phyloP scores from a whole-genome alignment of 2,113 vertebrate species.

The Pygoscelis antarcticus region DNA sequence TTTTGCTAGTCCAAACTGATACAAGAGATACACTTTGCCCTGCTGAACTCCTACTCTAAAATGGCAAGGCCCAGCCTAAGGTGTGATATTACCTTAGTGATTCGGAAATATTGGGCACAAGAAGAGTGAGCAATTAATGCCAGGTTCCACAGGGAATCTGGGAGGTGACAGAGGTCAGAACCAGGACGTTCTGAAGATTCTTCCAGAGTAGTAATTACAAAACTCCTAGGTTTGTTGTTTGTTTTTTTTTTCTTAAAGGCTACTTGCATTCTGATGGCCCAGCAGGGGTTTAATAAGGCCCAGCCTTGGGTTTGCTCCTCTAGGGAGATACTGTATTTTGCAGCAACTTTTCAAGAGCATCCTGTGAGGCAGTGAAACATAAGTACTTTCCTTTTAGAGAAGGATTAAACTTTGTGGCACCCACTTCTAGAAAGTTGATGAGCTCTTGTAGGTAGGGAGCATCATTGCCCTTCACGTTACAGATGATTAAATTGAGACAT shows the following conservation, averaged over 20 bases:
- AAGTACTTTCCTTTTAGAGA: neutral
- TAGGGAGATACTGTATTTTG: neutral
- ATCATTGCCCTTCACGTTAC: neutral
- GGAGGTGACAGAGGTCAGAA: neutral
- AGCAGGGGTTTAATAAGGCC: neutral
- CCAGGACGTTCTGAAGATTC: neutral
- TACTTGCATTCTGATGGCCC: neutral
- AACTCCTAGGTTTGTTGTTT: neutral
- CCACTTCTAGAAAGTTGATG: neutral
- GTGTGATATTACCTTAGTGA: neutral
- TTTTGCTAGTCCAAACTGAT: neutral
- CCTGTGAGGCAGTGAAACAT: neutral
- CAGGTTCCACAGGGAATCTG: neutral
- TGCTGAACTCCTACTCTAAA: neutral
- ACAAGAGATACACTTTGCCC: neutral
- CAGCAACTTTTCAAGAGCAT: neutral
- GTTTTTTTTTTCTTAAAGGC: neutral
- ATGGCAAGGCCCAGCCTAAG: neutral
- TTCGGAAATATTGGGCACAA: neutral
- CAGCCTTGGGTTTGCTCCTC: neutral
- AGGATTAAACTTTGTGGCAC: neutral
- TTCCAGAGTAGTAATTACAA: neutral
- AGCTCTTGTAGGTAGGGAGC: neutral
- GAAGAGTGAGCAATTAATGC: neutral
- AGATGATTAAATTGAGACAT: neutral